Conservation (phyloP, 2,797 vertebrate species). For the Acipenser ruthenus region DNA sequence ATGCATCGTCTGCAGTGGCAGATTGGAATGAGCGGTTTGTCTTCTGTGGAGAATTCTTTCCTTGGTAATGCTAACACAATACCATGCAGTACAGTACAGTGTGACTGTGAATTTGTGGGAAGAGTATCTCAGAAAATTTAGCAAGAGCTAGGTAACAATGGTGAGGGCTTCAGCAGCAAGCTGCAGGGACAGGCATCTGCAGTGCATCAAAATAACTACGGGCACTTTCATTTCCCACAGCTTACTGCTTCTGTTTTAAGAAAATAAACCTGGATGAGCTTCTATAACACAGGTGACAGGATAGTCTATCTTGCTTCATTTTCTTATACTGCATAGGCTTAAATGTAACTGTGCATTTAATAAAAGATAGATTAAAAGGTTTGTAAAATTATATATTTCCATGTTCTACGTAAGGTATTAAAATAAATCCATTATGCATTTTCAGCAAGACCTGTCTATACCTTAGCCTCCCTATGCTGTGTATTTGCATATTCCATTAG, state of each 20-base stretch:
- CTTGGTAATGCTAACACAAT: slow-evolving; percentile 14
- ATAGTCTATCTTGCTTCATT: slow-evolving; percentile 25
- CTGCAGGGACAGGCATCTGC: slow-evolving; percentile 26
- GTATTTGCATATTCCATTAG: too few relatives aligned
- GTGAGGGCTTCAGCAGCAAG: too few relatives aligned
- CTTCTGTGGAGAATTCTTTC: slow-evolving; percentile 17
- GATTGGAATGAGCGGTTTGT: slow-evolving; percentile 19
- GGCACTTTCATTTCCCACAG: slow-evolving; percentile 24
- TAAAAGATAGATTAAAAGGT: too few relatives aligned
- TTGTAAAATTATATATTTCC: slow-evolving; percentile 6
- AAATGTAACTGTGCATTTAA: too few relatives aligned
- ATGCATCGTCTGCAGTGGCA: too few relatives aligned
- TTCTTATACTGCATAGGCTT: neutral
- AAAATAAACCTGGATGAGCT: neutral
- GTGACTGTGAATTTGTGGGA: neutral
- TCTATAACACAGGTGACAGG: slow-evolving; percentile 31
- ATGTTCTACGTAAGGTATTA: slow-evolving; percentile 15
- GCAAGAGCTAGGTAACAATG: slow-evolving; percentile 17
- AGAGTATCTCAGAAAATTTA: slow-evolving; percentile 31
- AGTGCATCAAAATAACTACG: slow-evolving; percentile 28
- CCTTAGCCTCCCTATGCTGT: too few relatives aligned
- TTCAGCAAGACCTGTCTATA: too few relatives aligned
- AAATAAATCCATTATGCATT: slow-evolving; percentile 41
- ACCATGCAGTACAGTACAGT: slow-evolving; percentile 17
- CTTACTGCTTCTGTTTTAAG: neutral